Evolutionary conservation across 2,888 invertebrate species (phyloP), one percentile per base, ranked within the genome.

Genomic region (Podabrus alpinus): DNA sequence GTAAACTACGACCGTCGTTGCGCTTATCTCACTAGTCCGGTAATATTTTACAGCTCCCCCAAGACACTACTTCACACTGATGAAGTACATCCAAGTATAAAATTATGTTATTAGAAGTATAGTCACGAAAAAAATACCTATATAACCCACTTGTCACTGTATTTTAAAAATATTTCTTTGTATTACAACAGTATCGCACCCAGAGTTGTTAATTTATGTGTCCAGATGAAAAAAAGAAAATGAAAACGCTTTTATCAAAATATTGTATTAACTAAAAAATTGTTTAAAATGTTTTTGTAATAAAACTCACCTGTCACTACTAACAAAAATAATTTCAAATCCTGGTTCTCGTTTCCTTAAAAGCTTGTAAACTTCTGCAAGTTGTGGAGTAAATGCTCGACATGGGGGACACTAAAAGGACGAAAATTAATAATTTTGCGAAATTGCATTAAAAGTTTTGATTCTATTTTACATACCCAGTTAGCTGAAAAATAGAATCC

Each of bases 401-500:
- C 96, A 96, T 0, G 96, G 96, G 0, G 96, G 96, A 85, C 95
- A 96, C 95, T 95, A 88, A 61, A 90, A 69, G 24, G 68, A 60
- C 5, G 21, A 69, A 62, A 16, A 45, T 10, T 16, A 67, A 16
- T 9, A 66, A 15, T 67, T 67, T 67, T 29, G 9, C 15, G 13
- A 67, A 67, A 29, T 67, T 67, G 67, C 11, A 16, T 67, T 67
- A 67, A 67, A 67, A 67, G 15, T 67, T 67, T 29, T 67, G n/a
- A 67, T 24, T 29, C 59, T 45, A 59, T 24, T 59, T 61, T 29
- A 68, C 17, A 86, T 91, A 96, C 96, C 96, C 96, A 96, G 86
- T 95, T 94, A 16, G 96, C 96, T 74, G 95, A 95, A 86, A 96
- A 96, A 85, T 95, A 95, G 82, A 96, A 92, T 60, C 94, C 95